Conservation (phyloP, 2,888 invertebrate species). For the Campoplex capitator region DNA sequence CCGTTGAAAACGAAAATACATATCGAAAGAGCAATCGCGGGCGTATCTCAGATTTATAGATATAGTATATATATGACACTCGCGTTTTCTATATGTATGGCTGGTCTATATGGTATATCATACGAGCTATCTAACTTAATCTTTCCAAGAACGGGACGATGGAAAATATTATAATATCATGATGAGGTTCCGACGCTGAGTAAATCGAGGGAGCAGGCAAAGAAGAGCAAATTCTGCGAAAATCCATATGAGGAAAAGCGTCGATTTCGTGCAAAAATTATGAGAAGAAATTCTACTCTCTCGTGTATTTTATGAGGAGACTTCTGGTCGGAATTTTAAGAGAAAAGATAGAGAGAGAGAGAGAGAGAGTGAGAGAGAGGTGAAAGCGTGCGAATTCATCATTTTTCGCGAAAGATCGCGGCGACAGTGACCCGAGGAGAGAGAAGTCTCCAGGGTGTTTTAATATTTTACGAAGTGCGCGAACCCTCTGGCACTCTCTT, state of each 20-base stretch:
- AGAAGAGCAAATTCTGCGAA: slow-evolving; percentile 29
- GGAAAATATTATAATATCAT: slow-evolving; percentile 49
- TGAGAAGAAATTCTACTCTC: slow-evolving; percentile 26
- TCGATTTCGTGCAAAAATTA: slow-evolving; percentile 39
- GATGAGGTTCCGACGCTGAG: slow-evolving; percentile 9
- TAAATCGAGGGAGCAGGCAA: slow-evolving; percentile 25
- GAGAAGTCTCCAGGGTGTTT: slow-evolving; percentile 72
- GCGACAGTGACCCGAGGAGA: slow-evolving; percentile 62
- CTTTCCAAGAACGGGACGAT: slow-evolving; percentile 13
- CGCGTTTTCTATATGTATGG: neutral
- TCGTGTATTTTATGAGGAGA: slow-evolving; percentile 30
- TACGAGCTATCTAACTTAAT: slow-evolving; percentile 8
- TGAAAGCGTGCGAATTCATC: slow-evolving; percentile 63
- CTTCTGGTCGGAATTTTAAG: slow-evolving; percentile 41
- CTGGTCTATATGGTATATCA: neutral
- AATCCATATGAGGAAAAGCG: slow-evolving; percentile 33
- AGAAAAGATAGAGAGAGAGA: slow-evolving; percentile 8
- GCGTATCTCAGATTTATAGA: slow-evolving; percentile 12
- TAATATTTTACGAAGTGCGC: slow-evolving; percentile 71
- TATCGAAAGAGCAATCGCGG: slow-evolving; percentile 25
- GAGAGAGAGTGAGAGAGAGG: neutral
- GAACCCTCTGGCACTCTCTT: slow-evolving; percentile 61
- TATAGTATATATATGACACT: slow-evolving; percentile 15
- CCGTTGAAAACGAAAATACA: slow-evolving; percentile 9
- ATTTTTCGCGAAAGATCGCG: slow-evolving; percentile 59